These are phyloP conservation scores for Sinocyclocheilus anshuiensis DNA, from an alignment of 2,113 vertebrate species.

Conservation along the genomic window DNA sequence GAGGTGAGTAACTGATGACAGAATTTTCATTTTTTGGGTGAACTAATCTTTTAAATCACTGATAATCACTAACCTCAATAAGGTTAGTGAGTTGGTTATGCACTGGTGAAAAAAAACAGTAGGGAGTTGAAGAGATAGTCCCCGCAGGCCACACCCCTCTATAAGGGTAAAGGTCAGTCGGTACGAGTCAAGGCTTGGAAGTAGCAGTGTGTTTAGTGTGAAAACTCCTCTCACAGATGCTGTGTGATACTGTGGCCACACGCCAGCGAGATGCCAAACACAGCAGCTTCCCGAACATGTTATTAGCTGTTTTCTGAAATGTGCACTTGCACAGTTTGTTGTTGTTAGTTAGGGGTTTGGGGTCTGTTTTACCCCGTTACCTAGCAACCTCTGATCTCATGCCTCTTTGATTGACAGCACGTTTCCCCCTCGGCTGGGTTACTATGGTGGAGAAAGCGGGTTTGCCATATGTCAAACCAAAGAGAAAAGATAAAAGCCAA, in stretches of 20 bases:
- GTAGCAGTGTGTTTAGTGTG: not conserved
- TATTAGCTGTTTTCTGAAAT: slow-evolving; percentile 38
- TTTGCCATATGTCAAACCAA: slow-evolving; percentile 30
- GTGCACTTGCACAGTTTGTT: slow-evolving; percentile 32
- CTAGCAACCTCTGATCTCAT: slow-evolving; percentile 24
- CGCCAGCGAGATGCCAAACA: slow-evolving; percentile 7
- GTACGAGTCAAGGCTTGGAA: slow-evolving; percentile 6
- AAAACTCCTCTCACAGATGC: slow-evolving; percentile 16
- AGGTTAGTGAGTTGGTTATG: too few species aligned
- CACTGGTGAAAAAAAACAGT: not conserved
- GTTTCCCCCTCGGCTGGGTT: not conserved
- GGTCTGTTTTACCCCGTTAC: slow-evolving; percentile 29
- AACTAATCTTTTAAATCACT: not conserved
- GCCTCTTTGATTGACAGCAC: slow-evolving; percentile 30
- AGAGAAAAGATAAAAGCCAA: not conserved
- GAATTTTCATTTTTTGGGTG: not conserved
- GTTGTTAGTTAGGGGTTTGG: slow-evolving; percentile 34
- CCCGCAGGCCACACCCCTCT: not conserved
- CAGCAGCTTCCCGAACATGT: not conserved
- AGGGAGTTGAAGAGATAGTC: not conserved
- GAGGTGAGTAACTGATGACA: not conserved
- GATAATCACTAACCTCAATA: not conserved
- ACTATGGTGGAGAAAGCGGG: not conserved
- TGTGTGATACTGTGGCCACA: not conserved
- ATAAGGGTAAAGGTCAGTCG: not conserved